Base-by-base conservation (phyloP, 2,888 invertebrate genomes). In the Acholoe squamosa region DNA sequence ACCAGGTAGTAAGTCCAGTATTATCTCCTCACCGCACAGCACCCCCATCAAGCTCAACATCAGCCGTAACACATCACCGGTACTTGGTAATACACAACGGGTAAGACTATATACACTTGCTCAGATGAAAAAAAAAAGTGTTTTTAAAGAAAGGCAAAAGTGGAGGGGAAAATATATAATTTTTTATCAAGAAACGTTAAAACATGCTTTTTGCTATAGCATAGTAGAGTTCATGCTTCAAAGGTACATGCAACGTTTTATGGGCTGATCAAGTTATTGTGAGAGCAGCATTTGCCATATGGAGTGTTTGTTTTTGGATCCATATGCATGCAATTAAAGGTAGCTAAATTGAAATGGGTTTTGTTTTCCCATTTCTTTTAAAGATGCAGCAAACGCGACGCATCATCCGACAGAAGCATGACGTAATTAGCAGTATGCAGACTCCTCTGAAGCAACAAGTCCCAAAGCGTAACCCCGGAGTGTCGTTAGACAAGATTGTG, bases 401-500 rank as follows among this genome's bases (percentile, higher is more conserved):
- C 22, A 91, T 91, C 54, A 91, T 92, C 33, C 77, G 91, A 25
- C 92, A 92, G 80, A 92, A 92, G 33, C 90, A 91, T n/a, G 91
- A 92, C 89, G 52, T 43, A 28, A 88, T 51, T 7, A 77, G 86
- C 61, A 31, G 33, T 7, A 22, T 80, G 0, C 90, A 28, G 28
- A 91, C 91, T 54, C 89, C 92, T 16, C 52, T 86, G 16, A 67
- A 90, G 14, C 52, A 31, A 14, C 51, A 67, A n/a, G 51, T 16
- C 54, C 34, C 61, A 34, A 91, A 91, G 43, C 67, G 54, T 0
- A 91, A 91, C 33, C 33, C 89, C 19, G 51, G 51, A 7, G 89
- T 92, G 31, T 91, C 93, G 31, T 91, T 93, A 0, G 91, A 92
- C 89, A 91, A 93, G 67, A 93, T 99, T 94, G 98, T 99, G 92